phyloP scores from a whole-genome alignment of 2,888 invertebrate species.

The Andricus quercusramuli region DNA sequence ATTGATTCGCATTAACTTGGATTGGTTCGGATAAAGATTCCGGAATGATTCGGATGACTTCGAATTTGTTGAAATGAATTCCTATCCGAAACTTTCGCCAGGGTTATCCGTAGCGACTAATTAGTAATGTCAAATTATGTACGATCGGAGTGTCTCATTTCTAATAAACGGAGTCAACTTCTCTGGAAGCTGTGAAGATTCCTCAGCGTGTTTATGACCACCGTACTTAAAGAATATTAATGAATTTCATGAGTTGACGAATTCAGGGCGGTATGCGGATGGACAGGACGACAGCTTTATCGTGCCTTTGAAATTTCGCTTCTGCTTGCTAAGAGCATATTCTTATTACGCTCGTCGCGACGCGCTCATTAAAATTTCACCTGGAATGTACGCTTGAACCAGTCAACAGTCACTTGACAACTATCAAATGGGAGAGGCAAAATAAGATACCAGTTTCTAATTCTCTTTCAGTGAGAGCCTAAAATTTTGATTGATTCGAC shows the following conservation, averaged over 20 bases:
- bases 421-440: background rate
- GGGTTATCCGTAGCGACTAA: too few species aligned
- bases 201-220: constrained; percentile 24
- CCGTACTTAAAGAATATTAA: constrained; percentile 34
- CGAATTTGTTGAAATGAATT: too few species aligned
- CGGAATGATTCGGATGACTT: too few species aligned
- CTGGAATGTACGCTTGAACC: background rate
- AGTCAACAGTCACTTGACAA: background rate
- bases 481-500: too few species aligned
- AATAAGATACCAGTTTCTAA: background rate
- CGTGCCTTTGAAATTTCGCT: constrained; percentile 29
- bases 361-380: constrained; percentile 35
- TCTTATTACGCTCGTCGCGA: constrained; percentile 36
- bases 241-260: constrained; percentile 20
- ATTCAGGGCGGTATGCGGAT: constrained; percentile 14
- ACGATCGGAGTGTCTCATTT: background rate
- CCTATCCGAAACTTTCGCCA: too few species aligned
- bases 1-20: too few species aligned
- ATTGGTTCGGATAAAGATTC: too few species aligned
- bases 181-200: constrained; percentile 8
- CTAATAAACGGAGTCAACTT: background rate
- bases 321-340: constrained; percentile 12
- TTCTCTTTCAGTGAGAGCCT: too few species aligned
- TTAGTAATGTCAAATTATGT: background rate
- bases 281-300: constrained; percentile 36